Evolutionary conservation across 1,140 invertebrate species (phyloP), one percentile per base, ranked within the genome.

Genomic region (Gonatopus flavifemur): DNA sequence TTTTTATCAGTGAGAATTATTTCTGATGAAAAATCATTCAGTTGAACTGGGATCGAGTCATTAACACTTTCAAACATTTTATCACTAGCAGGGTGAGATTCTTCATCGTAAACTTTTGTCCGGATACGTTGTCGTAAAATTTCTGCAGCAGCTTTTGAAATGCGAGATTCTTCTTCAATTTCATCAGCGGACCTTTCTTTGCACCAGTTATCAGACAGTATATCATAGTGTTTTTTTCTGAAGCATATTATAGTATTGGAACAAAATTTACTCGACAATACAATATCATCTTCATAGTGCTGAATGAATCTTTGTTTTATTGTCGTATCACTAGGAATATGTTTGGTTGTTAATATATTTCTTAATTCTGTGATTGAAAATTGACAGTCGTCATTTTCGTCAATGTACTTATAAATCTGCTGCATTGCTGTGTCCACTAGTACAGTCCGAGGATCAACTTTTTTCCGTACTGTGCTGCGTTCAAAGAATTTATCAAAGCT

Each of bases 91-190:
- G 57, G 57, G 46, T 64, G 64, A 31, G 16, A 9, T 31, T 41
- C 40, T 10, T 21, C 43, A 4, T 52, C 47, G 49, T 50, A 52
- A 2, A 42, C 28, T 40, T 33, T 16, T 30, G 63, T 56, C 28
- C 60, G 38, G 20, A 67, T 59, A 45, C 64, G 63, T 37, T 61
- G 50, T 22, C 22, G 8, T 42, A 66, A 62, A 28, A 67, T 66
- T 31, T 25, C 49, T 40, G 52, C 65, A 19, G 63, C 58, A 38
- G 45, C 52, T 49, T 56, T 21, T 19, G 62, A 49, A 15, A 64
- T 30, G 15, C 59, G 33, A 15, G 60, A 13, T 30, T 59, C 52
- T 44, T 59, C 55, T 55, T 49, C 49, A 12, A 7, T 28, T 7
- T 28, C 25, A 7, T 28, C 25, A 12, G 12, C 6, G 12, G 6